These are phyloP conservation scores for Myodes glareolus DNA, from an alignment of 2,113 vertebrate species.

Conservation along the genomic window DNA sequence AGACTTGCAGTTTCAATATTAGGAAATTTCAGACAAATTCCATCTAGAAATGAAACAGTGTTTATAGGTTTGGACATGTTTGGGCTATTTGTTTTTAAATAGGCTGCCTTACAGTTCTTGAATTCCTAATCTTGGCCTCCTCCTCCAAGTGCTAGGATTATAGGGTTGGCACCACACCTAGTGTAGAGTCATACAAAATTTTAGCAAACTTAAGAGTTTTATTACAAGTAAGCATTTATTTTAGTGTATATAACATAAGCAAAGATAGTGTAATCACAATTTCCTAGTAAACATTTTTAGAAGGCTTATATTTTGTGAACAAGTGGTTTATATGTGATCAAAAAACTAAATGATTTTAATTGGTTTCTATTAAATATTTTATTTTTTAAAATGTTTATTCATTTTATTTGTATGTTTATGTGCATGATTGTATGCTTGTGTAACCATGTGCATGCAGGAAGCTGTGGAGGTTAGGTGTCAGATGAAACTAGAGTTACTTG, in stretches of 20 bases:
- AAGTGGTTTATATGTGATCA: not conserved
- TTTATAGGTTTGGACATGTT: not conserved
- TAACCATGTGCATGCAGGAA: not conserved
- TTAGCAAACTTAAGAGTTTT: not conserved
- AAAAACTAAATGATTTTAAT: not conserved
- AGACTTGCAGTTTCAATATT: not conserved
- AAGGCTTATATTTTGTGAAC: not conserved
- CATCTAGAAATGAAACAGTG: not conserved
- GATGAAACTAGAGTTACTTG: not conserved
- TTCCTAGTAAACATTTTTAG: conserved; percentile 14
- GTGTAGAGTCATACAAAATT: not conserved
- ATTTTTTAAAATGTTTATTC: not conserved
- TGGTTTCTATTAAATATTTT: not conserved
- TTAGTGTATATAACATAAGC: not conserved
- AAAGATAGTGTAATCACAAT: not conserved
- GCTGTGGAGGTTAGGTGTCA: not conserved
- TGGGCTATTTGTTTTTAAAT: not conserved
- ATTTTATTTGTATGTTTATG: not conserved
- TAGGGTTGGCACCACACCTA: not conserved
- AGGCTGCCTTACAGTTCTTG: not conserved
- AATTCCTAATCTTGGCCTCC: not conserved
- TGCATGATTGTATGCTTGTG: not conserved
- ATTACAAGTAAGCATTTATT: not conserved
- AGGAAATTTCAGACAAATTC: not conserved
- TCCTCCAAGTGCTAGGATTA: not conserved